A percentile compares a stretch with the other conserved stretches of the same genome.
phyloP scores from a whole-genome alignment of 2,113 vertebrate species.

The Anoplopoma fimbria region DNA sequence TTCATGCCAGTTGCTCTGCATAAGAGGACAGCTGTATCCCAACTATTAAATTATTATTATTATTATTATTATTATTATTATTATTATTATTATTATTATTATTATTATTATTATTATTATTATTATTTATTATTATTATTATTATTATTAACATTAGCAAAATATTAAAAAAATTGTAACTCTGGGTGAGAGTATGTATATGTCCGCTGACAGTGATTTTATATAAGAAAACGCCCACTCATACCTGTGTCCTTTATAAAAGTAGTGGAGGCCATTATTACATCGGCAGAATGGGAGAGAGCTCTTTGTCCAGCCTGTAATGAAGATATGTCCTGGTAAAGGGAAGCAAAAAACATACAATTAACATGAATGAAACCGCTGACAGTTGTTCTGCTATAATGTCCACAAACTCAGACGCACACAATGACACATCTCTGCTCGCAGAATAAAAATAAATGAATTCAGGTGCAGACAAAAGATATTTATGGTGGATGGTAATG shows the following conservation, averaged over 20 bases:
- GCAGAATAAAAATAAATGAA: not conserved
- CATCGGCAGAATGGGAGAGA: not conserved
- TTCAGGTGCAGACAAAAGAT: conserved; percentile 21
- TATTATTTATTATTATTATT: too few species aligned
- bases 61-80: too few species aligned
- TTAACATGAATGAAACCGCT: not conserved
- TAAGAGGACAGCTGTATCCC: not conserved
- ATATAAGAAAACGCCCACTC: not conserved
- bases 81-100: too few species aligned
- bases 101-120: too few species aligned
- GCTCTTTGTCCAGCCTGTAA: conserved; percentile 59
- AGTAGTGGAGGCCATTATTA: conserved; percentile 62
- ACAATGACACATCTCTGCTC: not conserved
- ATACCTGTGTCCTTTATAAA: conserved; percentile 62
- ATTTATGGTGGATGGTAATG: not conserved
- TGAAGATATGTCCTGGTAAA: conserved; percentile 12
- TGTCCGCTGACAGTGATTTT: not conserved
- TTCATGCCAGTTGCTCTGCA: not conserved
- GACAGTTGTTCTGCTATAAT: not conserved
- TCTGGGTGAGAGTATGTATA: not conserved
- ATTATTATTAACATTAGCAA: too few species aligned
- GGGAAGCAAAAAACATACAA: conserved; percentile 1
- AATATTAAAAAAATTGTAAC: not conserved
- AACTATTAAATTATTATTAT: too few species aligned
- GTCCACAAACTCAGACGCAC: not conserved